Evolutionary conservation across 2,888 invertebrate species (phyloP).

Genomic region (Phasia obesa): DNA sequence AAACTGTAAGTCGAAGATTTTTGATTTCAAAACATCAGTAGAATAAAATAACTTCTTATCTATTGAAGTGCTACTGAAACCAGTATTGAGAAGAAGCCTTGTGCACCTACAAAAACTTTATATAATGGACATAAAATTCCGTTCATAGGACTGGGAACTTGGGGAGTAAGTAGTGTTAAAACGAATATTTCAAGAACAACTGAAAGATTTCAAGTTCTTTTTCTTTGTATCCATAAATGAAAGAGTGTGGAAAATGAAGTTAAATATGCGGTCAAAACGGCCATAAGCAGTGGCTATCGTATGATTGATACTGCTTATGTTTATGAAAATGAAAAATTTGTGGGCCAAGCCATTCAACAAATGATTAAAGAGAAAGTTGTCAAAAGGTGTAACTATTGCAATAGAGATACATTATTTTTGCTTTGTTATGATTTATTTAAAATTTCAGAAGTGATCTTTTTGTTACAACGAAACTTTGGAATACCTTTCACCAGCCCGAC

Average conservation of each 20-base stretch:
- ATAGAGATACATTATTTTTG: neutral
- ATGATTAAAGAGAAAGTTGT: slow-evolving; percentile 87
- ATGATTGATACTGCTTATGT: slow-evolving; percentile 89
- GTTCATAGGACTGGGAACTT: slow-evolving; percentile 88
- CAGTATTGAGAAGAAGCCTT: neutral
- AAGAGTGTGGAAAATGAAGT: slow-evolving; percentile 83
- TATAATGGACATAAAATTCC: slow-evolving; percentile 86
- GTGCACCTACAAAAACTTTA: slow-evolving; percentile 76
- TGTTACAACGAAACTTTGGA: slow-evolving; percentile 92
- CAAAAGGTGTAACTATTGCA: slow-evolving; percentile 83
- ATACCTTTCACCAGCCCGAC: slow-evolving; percentile 91
- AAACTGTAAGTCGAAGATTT: neutral
- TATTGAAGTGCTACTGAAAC: neutral
- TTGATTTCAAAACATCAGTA: neutral
- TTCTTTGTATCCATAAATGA: neutral
- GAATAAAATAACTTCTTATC: neutral
- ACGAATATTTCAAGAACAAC: neutral
- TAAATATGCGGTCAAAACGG: slow-evolving; percentile 86
- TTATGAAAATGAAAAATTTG: slow-evolving; percentile 90
- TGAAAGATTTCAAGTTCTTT: slow-evolving; percentile 78
- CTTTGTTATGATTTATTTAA: neutral
- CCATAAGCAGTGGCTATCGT: slow-evolving; percentile 88
- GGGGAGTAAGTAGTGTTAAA: slow-evolving; percentile 87
- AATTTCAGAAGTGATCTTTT: slow-evolving; percentile 85
- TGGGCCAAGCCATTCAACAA: slow-evolving; percentile 86